Evolutionary conservation across 2,888 invertebrate species (phyloP).

Genomic region (Tipula unca): DNA sequence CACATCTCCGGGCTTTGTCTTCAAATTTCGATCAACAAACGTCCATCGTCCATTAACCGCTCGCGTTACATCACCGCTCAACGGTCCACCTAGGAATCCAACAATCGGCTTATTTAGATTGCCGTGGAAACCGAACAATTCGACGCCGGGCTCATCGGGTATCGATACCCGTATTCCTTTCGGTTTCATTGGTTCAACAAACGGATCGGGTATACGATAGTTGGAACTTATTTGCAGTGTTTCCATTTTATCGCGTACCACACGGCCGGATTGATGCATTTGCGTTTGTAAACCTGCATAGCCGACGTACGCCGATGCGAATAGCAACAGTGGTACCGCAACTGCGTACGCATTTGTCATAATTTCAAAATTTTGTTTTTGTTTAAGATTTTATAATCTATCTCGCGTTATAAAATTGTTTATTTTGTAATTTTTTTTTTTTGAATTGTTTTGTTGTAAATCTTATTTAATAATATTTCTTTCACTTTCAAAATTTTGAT

Average conservation of each 20-base stretch:
- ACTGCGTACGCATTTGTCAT: neutral
- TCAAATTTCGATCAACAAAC: neutral
- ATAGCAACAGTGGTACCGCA: neutral
- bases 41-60: neutral
- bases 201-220: neutral
- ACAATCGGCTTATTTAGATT: neutral
- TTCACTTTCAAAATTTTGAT: neutral
- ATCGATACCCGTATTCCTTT: neutral
- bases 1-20: conserved; percentile 9
- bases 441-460: neutral
- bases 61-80: neutral
- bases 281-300: neutral
- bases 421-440: neutral
- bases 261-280: neutral
- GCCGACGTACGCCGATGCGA: neutral
- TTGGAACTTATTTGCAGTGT: neutral
- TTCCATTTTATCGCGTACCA: neutral
- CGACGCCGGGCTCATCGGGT: neutral
- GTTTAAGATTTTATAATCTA: neutral
- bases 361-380: neutral
- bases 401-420: neutral
- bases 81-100: neutral
- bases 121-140: conserved; percentile 18
- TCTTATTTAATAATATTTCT: neutral
- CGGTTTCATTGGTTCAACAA: neutral